phyloP scores from a whole-genome alignment of 2,797 vertebrate genomes.

The Lepilemur ruficaudatus region DNA sequence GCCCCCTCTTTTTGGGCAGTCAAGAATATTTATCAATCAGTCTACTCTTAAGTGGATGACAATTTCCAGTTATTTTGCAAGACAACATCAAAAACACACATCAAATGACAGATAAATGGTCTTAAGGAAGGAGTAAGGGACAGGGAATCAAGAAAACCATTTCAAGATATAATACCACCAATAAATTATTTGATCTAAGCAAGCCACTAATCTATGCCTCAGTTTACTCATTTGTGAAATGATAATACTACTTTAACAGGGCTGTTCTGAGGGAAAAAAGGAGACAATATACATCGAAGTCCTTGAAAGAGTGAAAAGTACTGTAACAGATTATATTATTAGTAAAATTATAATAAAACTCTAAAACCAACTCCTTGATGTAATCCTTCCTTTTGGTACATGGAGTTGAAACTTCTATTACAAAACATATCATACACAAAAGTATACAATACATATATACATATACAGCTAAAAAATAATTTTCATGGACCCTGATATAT shows the following conservation, averaged over 20 bases:
- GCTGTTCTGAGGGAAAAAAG: conserved; percentile 12
- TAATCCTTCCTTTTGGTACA: conserved; percentile 17
- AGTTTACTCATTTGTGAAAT: conserved; percentile 22
- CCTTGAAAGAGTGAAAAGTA: background rate
- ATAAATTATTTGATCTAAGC: background rate
- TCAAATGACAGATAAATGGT: background rate
- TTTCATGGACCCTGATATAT: background rate
- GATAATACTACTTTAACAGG: background rate
- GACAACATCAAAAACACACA: background rate
- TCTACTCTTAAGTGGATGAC: background rate
- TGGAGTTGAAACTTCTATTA: background rate
- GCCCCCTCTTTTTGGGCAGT: background rate
- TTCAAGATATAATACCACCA: background rate
- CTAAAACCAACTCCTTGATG: background rate
- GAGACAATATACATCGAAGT: background rate
- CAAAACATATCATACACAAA: conserved; percentile 9
- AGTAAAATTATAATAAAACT: conserved; percentile 16
- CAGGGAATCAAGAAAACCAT: background rate
- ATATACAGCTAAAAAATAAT: background rate
- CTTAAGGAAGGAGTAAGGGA: background rate
- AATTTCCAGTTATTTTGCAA: conserved; percentile 1
- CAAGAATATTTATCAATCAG: background rate
- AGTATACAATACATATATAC: background rate
- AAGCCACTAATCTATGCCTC: background rate
- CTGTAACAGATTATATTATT: background rate